These are phyloP conservation scores for Drosophila bifasciata DNA, from an alignment of 1,140 invertebrate species.

Conservation along the genomic window DNA sequence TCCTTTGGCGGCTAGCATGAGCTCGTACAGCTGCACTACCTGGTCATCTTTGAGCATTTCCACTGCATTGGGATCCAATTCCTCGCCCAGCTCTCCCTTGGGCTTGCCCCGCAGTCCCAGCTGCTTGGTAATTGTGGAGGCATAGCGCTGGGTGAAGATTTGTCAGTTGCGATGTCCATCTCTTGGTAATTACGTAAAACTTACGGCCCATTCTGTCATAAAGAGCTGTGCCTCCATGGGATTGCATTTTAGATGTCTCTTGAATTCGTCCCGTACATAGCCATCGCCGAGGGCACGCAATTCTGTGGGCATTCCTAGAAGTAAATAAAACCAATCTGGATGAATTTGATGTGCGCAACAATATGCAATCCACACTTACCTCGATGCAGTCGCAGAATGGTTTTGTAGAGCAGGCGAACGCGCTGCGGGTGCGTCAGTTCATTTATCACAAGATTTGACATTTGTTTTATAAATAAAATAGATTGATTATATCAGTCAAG, in stretches of 20 bases:
- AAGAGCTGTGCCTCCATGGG: constrained; percentile 90
- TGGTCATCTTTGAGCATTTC: constrained; percentile 92
- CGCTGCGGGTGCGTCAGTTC: constrained; percentile 86
- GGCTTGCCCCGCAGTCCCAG: constrained; percentile 78
- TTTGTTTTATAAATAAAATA: constrained; percentile 38
- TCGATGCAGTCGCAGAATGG: constrained; percentile 93
- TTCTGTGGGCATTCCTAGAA: constrained; percentile 88
- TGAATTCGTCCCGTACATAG: constrained; percentile 95
- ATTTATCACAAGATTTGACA: constrained; percentile 65
- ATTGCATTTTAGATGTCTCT: constrained; percentile 92
- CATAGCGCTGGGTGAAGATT: constrained; percentile 87
- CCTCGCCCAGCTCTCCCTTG: constrained; percentile 65
- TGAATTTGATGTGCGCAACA: neutral
- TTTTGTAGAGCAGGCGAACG: constrained; percentile 93
- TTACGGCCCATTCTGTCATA: constrained; percentile 95
- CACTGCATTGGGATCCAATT: constrained; percentile 88
- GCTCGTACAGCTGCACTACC: constrained; percentile 91
- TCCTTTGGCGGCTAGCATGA: constrained; percentile 89
- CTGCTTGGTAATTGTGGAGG: constrained; percentile 85
- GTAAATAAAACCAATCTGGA: neutral
- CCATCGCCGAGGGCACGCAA: constrained; percentile 91
- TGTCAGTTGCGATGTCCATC: neutral
- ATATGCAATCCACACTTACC: constrained; percentile 67
- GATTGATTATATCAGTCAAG: neutral
- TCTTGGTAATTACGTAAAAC: constrained; percentile 73